Conservation (phyloP, 2,797 vertebrate genomes). For the Melanotaenia pygmaea region DNA sequence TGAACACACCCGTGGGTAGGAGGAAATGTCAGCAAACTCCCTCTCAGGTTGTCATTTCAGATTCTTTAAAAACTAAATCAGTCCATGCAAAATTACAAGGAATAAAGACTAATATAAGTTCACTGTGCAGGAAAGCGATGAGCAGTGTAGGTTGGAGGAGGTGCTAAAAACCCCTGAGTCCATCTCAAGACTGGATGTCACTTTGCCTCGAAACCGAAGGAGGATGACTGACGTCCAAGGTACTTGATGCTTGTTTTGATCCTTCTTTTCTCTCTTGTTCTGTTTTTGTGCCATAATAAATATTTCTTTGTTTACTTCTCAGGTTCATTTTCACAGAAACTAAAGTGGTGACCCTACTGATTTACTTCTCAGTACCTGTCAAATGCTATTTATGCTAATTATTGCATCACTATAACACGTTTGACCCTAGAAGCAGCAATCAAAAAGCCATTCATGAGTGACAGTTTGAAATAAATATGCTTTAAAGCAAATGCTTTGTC, state of each 20-base stretch:
- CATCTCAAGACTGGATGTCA: conserved; percentile 53
- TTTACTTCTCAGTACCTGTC: background rate
- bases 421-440: background rate
- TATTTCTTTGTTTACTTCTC: conserved; percentile 20
- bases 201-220: conserved; percentile 73
- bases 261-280: background rate
- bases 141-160: conserved; percentile 78
- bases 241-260: conserved; percentile 6
- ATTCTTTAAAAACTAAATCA: background rate
- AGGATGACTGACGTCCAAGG: conserved; percentile 65
- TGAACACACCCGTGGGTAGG: conserved; percentile 39
- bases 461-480: background rate
- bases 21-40: conserved; percentile 52
- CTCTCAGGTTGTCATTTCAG: conserved; percentile 46
- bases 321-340: conserved; percentile 65
- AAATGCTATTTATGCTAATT: conserved; percentile 37
- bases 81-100: background rate
- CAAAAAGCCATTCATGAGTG: background rate
- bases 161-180: conserved; percentile 77
- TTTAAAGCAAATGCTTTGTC: background rate
- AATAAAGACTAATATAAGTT: background rate
- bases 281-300: background rate
- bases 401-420: background rate
- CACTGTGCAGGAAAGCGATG: conserved; percentile 61
- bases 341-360: conserved; percentile 68